phyloP scores from a whole-genome alignment of 2,797 vertebrate species.

The Gallinago nigripennis region DNA sequence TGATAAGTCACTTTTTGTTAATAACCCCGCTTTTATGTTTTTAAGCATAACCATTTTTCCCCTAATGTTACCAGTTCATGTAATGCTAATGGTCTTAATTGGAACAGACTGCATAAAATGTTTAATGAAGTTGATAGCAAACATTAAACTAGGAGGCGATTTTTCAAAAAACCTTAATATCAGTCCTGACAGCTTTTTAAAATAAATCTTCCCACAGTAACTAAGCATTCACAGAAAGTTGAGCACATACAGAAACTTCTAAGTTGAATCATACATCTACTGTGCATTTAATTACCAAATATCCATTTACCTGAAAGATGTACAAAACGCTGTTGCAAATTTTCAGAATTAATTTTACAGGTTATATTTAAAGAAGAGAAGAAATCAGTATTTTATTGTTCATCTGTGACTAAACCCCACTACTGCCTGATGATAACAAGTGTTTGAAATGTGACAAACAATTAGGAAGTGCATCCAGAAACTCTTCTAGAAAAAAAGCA shows the following conservation, averaged over 20 bases:
- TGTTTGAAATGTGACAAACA: neutral
- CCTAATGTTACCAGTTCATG: neutral
- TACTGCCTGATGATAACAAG: neutral
- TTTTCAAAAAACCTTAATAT: neutral
- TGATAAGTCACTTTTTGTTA: slow-evolving; percentile 44
- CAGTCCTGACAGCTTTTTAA: neutral
- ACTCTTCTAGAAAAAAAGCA: neutral
- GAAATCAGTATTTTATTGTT: neutral
- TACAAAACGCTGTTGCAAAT: neutral
- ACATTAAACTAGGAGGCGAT: neutral
- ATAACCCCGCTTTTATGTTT: neutral
- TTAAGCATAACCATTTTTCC: neutral
- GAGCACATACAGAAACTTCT: neutral
- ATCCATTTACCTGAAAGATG: neutral
- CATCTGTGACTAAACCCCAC: neutral
- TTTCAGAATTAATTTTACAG: neutral
- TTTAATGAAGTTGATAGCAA: slow-evolving; percentile 11
- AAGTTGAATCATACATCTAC: neutral
- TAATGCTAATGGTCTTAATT: slow-evolving; percentile 28
- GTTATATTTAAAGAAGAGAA: neutral
- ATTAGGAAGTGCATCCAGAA: neutral
- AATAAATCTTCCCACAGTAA: neutral
- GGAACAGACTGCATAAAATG: neutral
- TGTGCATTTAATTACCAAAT: neutral
- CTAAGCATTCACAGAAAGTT: neutral